These are phyloP conservation scores for Paraplagusia blochii DNA, from an alignment of 2,113 vertebrate species.

Conservation along the genomic window DNA sequence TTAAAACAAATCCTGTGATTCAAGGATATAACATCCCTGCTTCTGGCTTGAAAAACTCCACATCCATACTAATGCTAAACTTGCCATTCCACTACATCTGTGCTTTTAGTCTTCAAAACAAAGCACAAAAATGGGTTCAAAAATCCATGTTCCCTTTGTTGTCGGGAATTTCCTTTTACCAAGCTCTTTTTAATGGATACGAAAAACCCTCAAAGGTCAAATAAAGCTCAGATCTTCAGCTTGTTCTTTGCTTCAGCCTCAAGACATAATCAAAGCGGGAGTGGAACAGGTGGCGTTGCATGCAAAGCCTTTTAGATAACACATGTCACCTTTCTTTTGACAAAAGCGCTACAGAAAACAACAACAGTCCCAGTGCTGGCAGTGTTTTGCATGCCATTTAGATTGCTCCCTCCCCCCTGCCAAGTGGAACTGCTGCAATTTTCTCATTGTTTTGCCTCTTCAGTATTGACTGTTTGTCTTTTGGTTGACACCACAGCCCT, in stretches of 20 bases:
- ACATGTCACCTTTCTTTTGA: conserved; percentile 43
- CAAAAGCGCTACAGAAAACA: conserved; percentile 18
- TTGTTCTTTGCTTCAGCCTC: conserved; percentile 32
- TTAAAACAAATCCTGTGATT: no score
- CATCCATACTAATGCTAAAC: no score
- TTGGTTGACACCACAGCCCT: conserved; percentile 27
- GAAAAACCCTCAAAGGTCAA: not conserved
- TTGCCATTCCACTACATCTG: no score
- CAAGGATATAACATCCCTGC: no score
- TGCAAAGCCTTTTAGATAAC: conserved; percentile 58
- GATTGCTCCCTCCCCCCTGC: conserved; percentile 43
- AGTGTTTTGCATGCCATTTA: conserved; percentile 46
- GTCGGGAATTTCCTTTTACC: not conserved
- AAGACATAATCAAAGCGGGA: conserved; percentile 56
- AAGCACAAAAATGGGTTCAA: no score
- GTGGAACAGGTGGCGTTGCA: conserved; percentile 38
- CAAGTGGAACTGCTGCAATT: conserved; percentile 37
- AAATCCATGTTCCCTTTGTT: not conserved
- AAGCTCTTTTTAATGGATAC: not conserved
- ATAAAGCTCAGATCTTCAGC: conserved; percentile 13
- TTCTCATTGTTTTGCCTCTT: conserved; percentile 49
- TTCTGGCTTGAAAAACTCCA: no score
- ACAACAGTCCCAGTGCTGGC: conserved; percentile 27
- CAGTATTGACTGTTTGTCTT: conserved; percentile 60
- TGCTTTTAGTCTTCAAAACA: no score